Evolutionary conservation across 2,888 invertebrate genomes (phyloP), one percentile per base, ranked within the genome.

Genomic region (Drosophila fulvimacula): DNA sequence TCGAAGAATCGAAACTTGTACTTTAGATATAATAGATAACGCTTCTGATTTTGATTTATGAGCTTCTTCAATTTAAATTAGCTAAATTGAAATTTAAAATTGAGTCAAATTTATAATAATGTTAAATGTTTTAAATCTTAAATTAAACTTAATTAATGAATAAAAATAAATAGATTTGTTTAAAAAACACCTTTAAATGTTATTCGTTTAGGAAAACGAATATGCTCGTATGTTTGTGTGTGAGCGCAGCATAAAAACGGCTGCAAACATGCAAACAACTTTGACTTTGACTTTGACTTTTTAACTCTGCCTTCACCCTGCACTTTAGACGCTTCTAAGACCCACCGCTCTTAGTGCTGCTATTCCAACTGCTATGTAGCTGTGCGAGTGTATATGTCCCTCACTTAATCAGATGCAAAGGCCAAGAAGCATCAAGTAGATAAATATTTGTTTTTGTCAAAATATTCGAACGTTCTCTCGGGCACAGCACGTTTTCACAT

Each of bases 261-360:
- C 66, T 62, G 67, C 76, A 66, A 73, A 57, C 72, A 86, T 78
- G 52, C 73, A 73, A 73, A 77, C 70, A 78, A 78, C 80, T n/a
- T n/a, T 70, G 82, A 71, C 83, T 85, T 85, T 88, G 86, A 85
- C 84, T 85, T 85, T 82, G 82, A 79, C 83, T 88, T 79, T 85
- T 66, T 73, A 69, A 59, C 72, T 71, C 64, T 73, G 61, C 78
- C 69, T 65, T 71, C 75, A 65, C 21, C 64, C 62, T 69, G 74
- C 61, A 68, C 73, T 60, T 62, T 67, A 34, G 60, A 39, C 21
- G 44, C 17, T 24, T 11, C 17, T 13, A 13, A 6, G 11, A 30
- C 10, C 58, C 32, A 11, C 21, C 39, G 10, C 3, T 9, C 42
- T 11, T 24, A 10, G 13, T 19, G 6, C 32, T 1, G 19, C 5